Conservation (phyloP, 2,888 invertebrate genomes). For the Myopa testacea region DNA sequence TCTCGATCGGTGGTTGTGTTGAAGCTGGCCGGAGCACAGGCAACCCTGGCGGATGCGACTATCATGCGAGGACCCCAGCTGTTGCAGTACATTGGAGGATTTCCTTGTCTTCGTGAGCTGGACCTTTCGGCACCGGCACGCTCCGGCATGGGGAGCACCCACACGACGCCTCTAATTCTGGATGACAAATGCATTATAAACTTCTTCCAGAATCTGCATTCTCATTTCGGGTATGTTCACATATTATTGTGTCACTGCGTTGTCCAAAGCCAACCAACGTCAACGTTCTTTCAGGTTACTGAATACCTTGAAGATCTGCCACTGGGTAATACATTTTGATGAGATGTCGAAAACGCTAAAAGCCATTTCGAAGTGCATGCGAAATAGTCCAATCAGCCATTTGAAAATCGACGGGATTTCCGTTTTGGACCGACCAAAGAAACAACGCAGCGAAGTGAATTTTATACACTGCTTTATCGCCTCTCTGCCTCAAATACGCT, state of each 20-base stretch:
- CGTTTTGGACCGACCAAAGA: constrained; percentile 56
- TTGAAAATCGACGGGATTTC: constrained; percentile 59
- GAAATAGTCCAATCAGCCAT: constrained; percentile 59
- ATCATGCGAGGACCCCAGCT: constrained; percentile 69
- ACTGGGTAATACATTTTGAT: constrained; percentile 60
- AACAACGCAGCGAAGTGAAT: constrained; percentile 55
- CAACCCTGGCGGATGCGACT: constrained; percentile 68
- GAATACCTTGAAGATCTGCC: constrained; percentile 60
- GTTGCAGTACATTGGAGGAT: constrained; percentile 69
- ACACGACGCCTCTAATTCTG: constrained; percentile 65
- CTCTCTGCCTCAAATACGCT: constrained; percentile 55
- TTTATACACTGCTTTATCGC: constrained; percentile 57
- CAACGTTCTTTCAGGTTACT: constrained; percentile 49
- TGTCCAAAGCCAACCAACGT: neutral
- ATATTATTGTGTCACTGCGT: neutral
- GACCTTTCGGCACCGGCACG: constrained; percentile 69
- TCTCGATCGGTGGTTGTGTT: constrained; percentile 70
- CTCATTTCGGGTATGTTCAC: constrained; percentile 63
- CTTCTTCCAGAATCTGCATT: constrained; percentile 69
- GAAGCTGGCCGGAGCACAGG: constrained; percentile 70
- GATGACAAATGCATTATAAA: constrained; percentile 69
- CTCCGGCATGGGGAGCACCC: constrained; percentile 64
- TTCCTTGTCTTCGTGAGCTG: constrained; percentile 69
- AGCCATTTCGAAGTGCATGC: constrained; percentile 55
- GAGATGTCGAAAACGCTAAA: constrained; percentile 57